Evolutionary conservation across 2,888 invertebrate genomes (phyloP), one percentile per base, ranked within the genome.

Genomic region (Dendrolimus houi): DNA sequence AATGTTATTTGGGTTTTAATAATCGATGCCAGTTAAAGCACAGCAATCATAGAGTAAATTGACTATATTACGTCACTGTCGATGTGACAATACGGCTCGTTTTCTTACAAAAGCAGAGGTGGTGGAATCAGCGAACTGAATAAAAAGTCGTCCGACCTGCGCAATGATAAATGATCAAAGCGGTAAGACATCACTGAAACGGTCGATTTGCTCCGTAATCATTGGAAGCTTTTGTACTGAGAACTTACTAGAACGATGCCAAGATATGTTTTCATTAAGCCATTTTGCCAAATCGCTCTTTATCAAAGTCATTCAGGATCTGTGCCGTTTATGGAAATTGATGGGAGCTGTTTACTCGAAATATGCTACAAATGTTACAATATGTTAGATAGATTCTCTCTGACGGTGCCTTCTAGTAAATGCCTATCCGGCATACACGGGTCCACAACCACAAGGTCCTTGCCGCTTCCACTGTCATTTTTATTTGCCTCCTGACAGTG

Each of bases 141-240:
- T 78, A 88, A 88, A 89, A 89, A 87, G 85, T 87, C 83, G 83
- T 83, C 82, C 84, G 80, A 83, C 85, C 82, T 74, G 69, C 66
- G 72, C 72, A 80, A 89, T 87, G 89, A 89, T 85, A 89, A 89
- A 89, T 84, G 87, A 83, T 71, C 68, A 63, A 69, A 71, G 71
- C 69, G 73, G 61, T 62, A 75, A 73, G 75, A 78, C 81, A 79
- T 78, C 81, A 76, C 72, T 66, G 74, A 70, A 82, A 82, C 75
- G 77, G 82, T 68, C 81, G 83, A 86, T 87, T 87, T 85, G 81
- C 81, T 82, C 74, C 73, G 71, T 72, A 77, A 85, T 82, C 81
- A 76, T 79, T 81, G 77, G 57, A 58, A 59, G 65, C 65, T 64
- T 65, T 66, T 65, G 63, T 63, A 62, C 60, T 47, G 12, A 47